These are phyloP conservation scores for Lasius fuliginosus DNA, from an alignment of 2,888 invertebrate genomes.

Conservation along the genomic window DNA sequence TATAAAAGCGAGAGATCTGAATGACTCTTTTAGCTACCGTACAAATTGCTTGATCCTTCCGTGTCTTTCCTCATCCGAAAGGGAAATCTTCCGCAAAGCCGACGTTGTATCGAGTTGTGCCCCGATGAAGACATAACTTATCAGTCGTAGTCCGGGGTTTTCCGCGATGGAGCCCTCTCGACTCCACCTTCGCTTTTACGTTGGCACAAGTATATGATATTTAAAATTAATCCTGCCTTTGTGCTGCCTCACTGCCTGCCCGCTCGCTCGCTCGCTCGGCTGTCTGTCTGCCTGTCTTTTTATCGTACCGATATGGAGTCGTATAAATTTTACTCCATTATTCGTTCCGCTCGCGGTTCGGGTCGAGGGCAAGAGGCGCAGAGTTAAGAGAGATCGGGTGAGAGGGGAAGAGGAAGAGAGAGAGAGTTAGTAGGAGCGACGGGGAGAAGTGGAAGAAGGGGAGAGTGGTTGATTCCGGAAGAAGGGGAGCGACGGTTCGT, in stretches of 20 bases:
- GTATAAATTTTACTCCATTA: slow-evolving; percentile 85
- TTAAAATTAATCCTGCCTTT: slow-evolving; percentile 86
- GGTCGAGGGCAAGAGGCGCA: slow-evolving; percentile 60
- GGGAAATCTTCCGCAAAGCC: slow-evolving; percentile 68
- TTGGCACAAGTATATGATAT: slow-evolving; percentile 81
- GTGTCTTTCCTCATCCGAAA: slow-evolving; percentile 48
- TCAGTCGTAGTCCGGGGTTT: slow-evolving; percentile 70
- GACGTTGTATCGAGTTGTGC: slow-evolving; percentile 55
- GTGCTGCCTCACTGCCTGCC: slow-evolving; percentile 77
- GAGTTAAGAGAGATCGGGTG: slow-evolving; percentile 59
- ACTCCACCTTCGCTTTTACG: slow-evolving; percentile 76
- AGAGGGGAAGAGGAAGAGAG: slow-evolving; percentile 24
- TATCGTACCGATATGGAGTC: slow-evolving; percentile 85
- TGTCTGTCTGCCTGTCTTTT: slow-evolving; percentile 83
- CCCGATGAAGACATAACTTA: slow-evolving; percentile 75
- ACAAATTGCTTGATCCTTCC: slow-evolving; percentile 53
- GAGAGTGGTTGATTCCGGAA: slow-evolving; percentile 49
- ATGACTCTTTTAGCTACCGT: slow-evolving; percentile 51
- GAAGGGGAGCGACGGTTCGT: slow-evolving; percentile 69
- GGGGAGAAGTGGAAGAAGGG: slow-evolving; percentile 55
- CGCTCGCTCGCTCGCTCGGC: slow-evolving; percentile 64
- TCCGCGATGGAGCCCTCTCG: slow-evolving; percentile 73
- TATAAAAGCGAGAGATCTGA: slow-evolving; percentile 49
- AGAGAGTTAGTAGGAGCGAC: slow-evolving; percentile 47
- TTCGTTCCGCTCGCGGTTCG: slow-evolving; percentile 73